Evolutionary conservation across 2,113 vertebrate species (phyloP).

Genomic region (Mormyrus lacerda): DNA sequence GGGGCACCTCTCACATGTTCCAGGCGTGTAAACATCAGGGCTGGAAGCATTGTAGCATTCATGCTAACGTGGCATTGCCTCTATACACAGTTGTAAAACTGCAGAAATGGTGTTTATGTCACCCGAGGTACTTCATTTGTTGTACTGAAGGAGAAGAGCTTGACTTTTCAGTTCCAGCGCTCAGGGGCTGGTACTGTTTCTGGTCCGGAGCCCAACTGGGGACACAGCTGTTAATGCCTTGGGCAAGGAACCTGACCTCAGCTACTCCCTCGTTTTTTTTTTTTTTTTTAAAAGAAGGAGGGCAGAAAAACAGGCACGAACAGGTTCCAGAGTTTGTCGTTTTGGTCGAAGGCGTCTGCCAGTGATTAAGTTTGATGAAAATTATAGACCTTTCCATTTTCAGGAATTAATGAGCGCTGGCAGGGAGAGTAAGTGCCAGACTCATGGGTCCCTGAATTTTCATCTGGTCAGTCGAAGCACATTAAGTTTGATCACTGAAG

Average conservation of each 20-base stretch:
- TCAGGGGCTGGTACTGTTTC: neutral
- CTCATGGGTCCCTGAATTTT: neutral
- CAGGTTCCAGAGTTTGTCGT: neutral
- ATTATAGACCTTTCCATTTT: neutral
- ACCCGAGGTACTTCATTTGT: neutral
- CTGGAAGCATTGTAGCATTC: neutral
- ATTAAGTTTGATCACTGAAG: conserved; percentile 20
- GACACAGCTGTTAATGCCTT: neutral
- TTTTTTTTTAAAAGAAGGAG: neutral
- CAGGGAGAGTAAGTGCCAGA: neutral
- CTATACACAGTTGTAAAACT: neutral
- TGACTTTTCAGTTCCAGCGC: neutral
- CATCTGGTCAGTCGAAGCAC: conserved; percentile 19
- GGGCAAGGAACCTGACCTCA: neutral
- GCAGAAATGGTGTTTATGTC: neutral
- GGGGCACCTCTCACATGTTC: neutral
- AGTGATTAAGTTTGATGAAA: neutral
- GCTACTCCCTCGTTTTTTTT: neutral
- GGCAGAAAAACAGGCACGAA: neutral
- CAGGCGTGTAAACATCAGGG: neutral
- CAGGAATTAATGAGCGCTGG: neutral
- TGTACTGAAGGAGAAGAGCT: neutral
- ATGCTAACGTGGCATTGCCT: neutral
- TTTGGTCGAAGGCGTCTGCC: conserved; percentile 8
- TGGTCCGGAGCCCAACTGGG: neutral